Percentiles rank a stretch among this genome's conserved stretches.
Evolutionary conservation across 2,888 invertebrate genomes (phyloP).

Genomic region (Chloroclystis v-ata): DNA sequence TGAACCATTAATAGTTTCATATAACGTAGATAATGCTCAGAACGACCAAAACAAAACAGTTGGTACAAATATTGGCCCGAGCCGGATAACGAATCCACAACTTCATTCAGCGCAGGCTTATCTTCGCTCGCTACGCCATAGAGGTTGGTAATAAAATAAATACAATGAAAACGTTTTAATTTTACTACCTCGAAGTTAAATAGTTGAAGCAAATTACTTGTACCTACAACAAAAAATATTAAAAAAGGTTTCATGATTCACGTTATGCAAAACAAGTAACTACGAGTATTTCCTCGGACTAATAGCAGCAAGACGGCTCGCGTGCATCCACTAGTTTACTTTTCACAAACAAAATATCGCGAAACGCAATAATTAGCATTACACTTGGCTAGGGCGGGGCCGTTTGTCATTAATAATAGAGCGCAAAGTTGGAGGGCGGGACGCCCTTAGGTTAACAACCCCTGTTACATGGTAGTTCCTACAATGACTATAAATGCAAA

Average conservation of each 20-base stretch:
- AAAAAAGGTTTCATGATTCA: conserved; percentile 12
- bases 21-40: no score
- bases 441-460: conserved; percentile 72
- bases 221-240: not conserved
- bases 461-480: conserved; percentile 59
- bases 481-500: conserved; percentile 40
- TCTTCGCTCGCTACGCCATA: no score
- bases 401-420: conserved; percentile 75
- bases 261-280: conserved; percentile 61
- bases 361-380: conserved; percentile 71
- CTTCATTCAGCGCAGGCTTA: no score
- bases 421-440: conserved; percentile 66
- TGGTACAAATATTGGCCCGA: no score
- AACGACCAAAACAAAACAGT: no score
- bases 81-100: no score
- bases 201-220: not conserved
- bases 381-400: conserved; percentile 61
- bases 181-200: no score
- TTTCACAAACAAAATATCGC: conserved; percentile 65
- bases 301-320: conserved; percentile 37
- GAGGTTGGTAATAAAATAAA: no score
- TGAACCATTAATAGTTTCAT: no score
- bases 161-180: no score
- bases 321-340: conserved; percentile 44
- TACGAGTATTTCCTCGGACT: conserved; percentile 37